Conservation (phyloP, 2,113 vertebrate genomes). For the Chrysemys picta region DNA sequence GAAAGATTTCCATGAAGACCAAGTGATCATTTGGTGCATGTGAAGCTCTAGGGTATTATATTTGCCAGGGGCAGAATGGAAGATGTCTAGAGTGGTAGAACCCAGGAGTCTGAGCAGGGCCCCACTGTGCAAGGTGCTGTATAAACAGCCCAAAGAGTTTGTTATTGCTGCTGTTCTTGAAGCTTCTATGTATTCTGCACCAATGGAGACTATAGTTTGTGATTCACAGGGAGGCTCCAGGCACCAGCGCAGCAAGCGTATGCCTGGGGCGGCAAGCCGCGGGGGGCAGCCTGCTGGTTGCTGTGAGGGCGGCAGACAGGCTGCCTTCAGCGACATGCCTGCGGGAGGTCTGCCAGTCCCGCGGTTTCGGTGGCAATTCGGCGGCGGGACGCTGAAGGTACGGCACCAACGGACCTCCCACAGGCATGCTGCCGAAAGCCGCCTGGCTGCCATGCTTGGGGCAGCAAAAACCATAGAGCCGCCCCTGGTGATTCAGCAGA, state of each 20-base stretch:
- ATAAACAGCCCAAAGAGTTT: neutral
- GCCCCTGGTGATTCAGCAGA: neutral
- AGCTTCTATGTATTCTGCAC: neutral
- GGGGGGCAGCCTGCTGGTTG: too few relatives aligned
- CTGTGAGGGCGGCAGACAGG: too few relatives aligned
- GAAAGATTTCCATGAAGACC: neutral
- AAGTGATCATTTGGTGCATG: neutral
- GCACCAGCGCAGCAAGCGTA: too few relatives aligned
- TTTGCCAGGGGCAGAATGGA: neutral
- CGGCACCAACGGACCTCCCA: too few relatives aligned
- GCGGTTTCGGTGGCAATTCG: too few relatives aligned
- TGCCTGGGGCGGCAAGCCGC: too few relatives aligned
- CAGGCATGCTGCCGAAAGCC: too few relatives aligned
- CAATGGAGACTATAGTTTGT: neutral
- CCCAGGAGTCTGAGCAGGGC: neutral
- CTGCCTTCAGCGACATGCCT: too few relatives aligned
- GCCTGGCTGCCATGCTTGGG: too few relatives aligned
- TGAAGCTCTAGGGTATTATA: neutral
- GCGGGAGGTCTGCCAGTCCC: too few relatives aligned
- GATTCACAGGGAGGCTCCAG: neutral
- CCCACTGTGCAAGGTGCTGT: neutral
- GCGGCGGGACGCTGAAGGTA: too few relatives aligned
- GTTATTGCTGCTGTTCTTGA: neutral
- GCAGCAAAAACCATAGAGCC: too few relatives aligned
- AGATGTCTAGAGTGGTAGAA: neutral